Evolutionary conservation across 2,888 invertebrate genomes (phyloP), one percentile per base, ranked within the genome.

Genomic region (Drymonia ruficornis): DNA sequence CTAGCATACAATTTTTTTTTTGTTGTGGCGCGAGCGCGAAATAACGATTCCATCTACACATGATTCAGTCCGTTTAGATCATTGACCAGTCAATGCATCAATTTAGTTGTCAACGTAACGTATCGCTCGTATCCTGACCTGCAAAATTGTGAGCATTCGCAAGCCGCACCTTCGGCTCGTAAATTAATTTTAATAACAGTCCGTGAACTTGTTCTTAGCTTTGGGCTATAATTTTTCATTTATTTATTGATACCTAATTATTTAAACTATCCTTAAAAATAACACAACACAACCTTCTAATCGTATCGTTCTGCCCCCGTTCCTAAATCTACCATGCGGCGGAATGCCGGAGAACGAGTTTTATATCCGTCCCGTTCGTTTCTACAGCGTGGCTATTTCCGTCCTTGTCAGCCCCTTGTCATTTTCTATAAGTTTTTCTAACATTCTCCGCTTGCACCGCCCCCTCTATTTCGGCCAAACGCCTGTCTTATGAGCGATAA

Each of bases 371-470:
- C 92, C 79, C 77, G 78, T 78, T 91, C 89, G 76, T 78, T 76
- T 84, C 80, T 86, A 88, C 80, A 81, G 80, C 76, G 74, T 74
- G 74, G 69, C 72, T 87, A 70, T 81, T 74, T 72, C 90, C 76
- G 83, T 91, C 91, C 80, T 80, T 86, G 83, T 92, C 91, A 75
- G 82, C 74, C 76, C 84, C 90, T 89, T 91, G 91, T 92, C 92
- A 91, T 92, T 91, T 91, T 91, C 91, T 91, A 90, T 91, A 90
- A 91, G 90, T 91, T 92, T 92, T 92, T 92, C 92, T 91, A 91
- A 90, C 89, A 85, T 87, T 89, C 90, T 86, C 88, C 80, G 83
- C 78, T 82, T 80, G 80, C 80, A 76, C 79, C 83, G 86, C 85
- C 87, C 85, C 83, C 83, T 84, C 86, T 81, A 88, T 87, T 89